These are phyloP conservation scores for Melanostoma mellinum DNA, from an alignment of 2,888 invertebrate genomes.

Conservation along the genomic window DNA sequence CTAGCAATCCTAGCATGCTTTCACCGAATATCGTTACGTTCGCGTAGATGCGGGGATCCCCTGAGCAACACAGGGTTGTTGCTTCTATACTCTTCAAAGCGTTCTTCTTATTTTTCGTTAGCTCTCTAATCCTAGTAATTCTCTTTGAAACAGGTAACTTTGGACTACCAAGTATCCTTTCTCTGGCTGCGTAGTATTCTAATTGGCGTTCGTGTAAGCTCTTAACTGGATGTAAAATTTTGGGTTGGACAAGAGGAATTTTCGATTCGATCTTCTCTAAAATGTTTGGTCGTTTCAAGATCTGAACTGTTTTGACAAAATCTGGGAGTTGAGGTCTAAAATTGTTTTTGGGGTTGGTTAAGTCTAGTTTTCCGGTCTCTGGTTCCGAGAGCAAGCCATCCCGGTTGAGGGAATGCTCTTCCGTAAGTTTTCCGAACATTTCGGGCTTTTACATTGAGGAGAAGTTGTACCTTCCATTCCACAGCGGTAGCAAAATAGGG, in stretches of 20 bases:
- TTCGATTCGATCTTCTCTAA: neutral
- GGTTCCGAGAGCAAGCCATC: neutral
- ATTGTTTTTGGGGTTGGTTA: too few relatives aligned
- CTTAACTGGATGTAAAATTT: neutral
- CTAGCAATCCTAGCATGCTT: neutral
- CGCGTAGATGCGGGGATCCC: slow-evolving; percentile 12
- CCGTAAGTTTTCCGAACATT: too few relatives aligned
- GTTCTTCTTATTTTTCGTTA: neutral
- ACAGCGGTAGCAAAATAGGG: too few relatives aligned
- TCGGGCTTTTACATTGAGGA: too few relatives aligned
- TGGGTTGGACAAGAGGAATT: neutral
- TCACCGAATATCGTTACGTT: neutral
- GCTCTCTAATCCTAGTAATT: neutral
- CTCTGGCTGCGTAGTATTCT: neutral
- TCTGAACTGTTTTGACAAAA: neutral
- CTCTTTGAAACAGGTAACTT: neutral
- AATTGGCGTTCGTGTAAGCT: slow-evolving; percentile 7
- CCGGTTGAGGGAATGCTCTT: too few relatives aligned
- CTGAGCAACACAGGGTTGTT: neutral
- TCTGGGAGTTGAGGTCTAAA: neutral
- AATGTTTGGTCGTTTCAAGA: neutral
- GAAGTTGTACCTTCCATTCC: too few relatives aligned
- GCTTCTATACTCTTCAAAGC: neutral
- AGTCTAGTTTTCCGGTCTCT: too few relatives aligned
- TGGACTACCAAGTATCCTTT: neutral